Base-by-base conservation (phyloP, 2,797 vertebrate genomes). In the Enteromius afrohamiltoni region DNA sequence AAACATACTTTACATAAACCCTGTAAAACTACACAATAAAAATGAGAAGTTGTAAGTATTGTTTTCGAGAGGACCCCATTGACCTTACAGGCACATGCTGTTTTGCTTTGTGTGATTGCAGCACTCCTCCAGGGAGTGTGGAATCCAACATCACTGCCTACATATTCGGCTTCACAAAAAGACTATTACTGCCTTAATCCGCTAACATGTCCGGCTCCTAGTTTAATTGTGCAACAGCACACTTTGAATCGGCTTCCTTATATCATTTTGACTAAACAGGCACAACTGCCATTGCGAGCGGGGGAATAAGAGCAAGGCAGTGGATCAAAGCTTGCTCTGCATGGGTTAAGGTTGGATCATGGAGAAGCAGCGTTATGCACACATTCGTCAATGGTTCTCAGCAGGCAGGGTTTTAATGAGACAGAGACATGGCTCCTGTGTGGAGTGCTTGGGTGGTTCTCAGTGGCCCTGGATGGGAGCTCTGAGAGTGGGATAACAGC, bases 251-350 rank as follows among this genome's bases (percentile, higher is more conserved):
- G 31, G 65, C 73, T 37, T 64, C 23, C 47, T 83, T 84, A 77
- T 82, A 71, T 55, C 60, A 40, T n/a, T 76, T 79, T 45, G 71
- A 67, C 62, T 80, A 16, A 77, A 83, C 86, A 82, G 86, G 85
- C 45, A 60, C 79, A 85, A 85, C 84, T 49, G 73, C 65, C 53
- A 53, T 79, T 86, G 89, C 85, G 82, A 84, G 88, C 73, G 37
- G 81, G 86, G 76, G 85, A 47, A 80, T 76, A 86, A 85, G 83
- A 83, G 79, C 23, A 51, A 78, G 78, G 26, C 75, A 85, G 80
- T 81, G 80, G 87, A 89, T 89, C 88, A 90, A 89, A 90, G 85
- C 49, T 14, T 64, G 71, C 74, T 84, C 79, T 60, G 76, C 73
- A 80, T 80, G 86, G 82, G 74, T 65, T 84, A 60, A 60, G 78